Evolutionary conservation across 2,113 vertebrate species (phyloP).

Genomic region (Pollachius pollachius): DNA sequence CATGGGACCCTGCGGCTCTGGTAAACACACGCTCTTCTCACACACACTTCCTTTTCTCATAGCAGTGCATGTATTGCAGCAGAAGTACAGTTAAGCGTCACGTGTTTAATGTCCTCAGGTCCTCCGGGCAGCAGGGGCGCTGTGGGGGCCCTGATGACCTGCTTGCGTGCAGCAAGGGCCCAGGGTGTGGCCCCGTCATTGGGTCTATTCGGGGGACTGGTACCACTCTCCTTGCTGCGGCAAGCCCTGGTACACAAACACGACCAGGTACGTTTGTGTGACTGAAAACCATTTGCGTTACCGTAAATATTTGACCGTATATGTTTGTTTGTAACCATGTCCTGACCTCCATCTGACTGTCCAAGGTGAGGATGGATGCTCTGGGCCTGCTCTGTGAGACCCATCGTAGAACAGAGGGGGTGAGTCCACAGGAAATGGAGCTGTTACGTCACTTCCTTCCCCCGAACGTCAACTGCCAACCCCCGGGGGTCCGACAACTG

Average conservation of each 20-base stretch:
- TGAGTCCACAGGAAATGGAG: slow-evolving; percentile 83
- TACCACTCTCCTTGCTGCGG: slow-evolving; percentile 77
- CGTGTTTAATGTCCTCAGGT: slow-evolving; percentile 38
- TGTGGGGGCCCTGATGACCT: slow-evolving; percentile 90
- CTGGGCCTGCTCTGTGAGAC: slow-evolving; percentile 92
- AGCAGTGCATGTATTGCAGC: neutral
- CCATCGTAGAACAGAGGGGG: slow-evolving; percentile 86
- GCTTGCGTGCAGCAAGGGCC: slow-evolving; percentile 86
- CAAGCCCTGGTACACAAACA: slow-evolving; percentile 90
- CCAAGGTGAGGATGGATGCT: slow-evolving; percentile 90
- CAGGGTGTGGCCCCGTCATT: slow-evolving; percentile 80
- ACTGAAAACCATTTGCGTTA: neutral
- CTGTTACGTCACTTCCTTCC: slow-evolving; percentile 83
- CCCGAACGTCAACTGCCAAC: slow-evolving; percentile 87
- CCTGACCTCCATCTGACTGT: neutral
- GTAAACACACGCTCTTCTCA: slow-evolving; percentile 57
- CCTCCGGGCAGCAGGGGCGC: slow-evolving; percentile 78
- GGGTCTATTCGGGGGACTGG: slow-evolving; percentile 76
- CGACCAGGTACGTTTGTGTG: slow-evolving; percentile 79
- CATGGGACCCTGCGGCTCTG: slow-evolving; percentile 68
- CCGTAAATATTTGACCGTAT: neutral
- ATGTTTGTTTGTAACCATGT: neutral
- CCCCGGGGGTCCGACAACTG: slow-evolving; percentile 86
- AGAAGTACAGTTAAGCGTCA: neutral
- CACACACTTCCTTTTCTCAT: neutral